Conservation (phyloP, 2,113 vertebrate species). For the Nesoenas mayeri region DNA sequence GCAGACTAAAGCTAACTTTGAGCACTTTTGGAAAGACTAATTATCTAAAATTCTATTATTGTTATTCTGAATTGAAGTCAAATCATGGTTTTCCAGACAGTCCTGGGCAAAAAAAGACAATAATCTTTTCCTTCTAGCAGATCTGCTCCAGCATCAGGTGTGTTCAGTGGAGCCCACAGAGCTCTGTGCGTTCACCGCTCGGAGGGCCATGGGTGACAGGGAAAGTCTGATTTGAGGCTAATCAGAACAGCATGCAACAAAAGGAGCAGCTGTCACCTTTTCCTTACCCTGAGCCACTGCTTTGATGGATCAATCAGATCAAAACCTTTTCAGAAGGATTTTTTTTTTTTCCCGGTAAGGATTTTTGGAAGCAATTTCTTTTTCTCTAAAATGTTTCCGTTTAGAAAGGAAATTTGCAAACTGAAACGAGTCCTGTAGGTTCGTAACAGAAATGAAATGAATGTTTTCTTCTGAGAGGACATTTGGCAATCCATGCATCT, state of each 20-base stretch:
- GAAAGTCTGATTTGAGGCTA: conserved; percentile 2
- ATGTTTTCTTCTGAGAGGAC: conserved; percentile 38
- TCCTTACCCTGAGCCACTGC: conserved; percentile 8
- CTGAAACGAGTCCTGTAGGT: background rate
- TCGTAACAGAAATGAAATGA: conserved; percentile 11
- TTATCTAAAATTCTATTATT: background rate
- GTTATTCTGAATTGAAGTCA: background rate
- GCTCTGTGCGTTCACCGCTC: fast-evolving
- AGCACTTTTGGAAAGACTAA: background rate
- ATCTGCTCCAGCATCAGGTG: background rate
- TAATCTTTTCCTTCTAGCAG: background rate
- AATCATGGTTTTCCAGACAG: background rate
- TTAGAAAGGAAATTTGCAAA: conserved; percentile 22
- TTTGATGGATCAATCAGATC: conserved; percentile 29
- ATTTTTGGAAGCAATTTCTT: background rate
- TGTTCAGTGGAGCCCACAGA: background rate
- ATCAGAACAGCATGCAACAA: conserved; percentile 16
- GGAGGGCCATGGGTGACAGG: conserved; percentile 1
- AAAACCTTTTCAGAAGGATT: conserved; percentile 9
- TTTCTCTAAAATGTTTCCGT: background rate
- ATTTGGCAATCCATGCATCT: conserved; percentile 40
- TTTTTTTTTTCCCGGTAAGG: background rate
- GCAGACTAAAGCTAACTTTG: background rate
- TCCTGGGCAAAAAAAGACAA: background rate
- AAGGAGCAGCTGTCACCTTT: conserved; percentile 29